Evolutionary conservation across 2,888 invertebrate genomes (phyloP), one percentile per base, ranked within the genome.

Genomic region (Nephrocerus scutellatus): DNA sequence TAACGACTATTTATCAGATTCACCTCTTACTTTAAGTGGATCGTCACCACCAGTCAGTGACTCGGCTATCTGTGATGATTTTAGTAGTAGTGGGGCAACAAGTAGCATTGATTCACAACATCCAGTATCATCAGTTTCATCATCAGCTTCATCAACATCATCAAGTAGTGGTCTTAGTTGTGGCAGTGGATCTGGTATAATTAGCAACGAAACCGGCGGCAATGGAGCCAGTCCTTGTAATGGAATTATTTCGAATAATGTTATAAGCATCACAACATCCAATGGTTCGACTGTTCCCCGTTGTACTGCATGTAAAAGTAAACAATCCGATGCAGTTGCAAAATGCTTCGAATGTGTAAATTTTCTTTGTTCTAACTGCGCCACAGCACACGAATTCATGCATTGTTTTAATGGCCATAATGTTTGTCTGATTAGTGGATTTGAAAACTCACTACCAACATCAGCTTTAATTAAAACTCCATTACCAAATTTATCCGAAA

Each of bases 331-430:
- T 79, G 95, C 95, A 31, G 89, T 93, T 41, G 93, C 93, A 46
- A 86, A 90, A 65, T 96, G 95, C 71, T 85, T 90, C 60, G 95
- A 96, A 70, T 98, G 97, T 71, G 87, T 88, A 60, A 92, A 92
- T 66, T 90, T 87, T 66, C 79, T 98, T 54, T 97, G 97, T 72
- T 83, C 88, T 43, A 92, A 93, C 69, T 97, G 97, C 78, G 91
- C 92, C 59, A 93, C 93, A 82, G 96, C 96, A 47, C 97, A 97
- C 72, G 91, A 95, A 72, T 93, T 89, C 69, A 96, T 97, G 95
- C 93, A 95, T 70, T 96, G 95, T 69, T 97, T 97, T 70, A 92
- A 93, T 68, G 93, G 92, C 47, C 95, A 96, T 70, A 82, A 91
- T 41, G 91, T 95, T 43, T 77, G 86, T 54, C 55, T 62, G 37